phyloP scores from a whole-genome alignment of 2,888 invertebrate species.

The Noctua janthe region DNA sequence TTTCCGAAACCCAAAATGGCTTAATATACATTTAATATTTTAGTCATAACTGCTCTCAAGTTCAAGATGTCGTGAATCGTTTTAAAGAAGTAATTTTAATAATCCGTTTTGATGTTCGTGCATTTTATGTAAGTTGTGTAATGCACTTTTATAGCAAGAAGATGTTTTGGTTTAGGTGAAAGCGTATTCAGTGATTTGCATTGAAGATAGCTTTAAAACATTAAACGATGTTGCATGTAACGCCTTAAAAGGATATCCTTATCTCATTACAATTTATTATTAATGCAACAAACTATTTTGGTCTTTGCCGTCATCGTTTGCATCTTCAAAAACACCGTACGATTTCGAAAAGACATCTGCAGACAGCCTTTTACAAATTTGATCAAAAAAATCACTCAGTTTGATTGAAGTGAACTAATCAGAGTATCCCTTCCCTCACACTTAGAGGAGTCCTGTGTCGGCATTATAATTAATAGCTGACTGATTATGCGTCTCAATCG shows the following conservation, averaged over 20 bases:
- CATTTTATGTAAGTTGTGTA: not conserved
- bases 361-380: not conserved
- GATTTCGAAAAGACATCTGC: not conserved
- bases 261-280: not conserved
- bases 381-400: not conserved
- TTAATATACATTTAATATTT: slow-evolving; percentile 51
- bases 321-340: not conserved
- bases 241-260: not conserved
- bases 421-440: not conserved
- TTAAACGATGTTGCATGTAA: not conserved
- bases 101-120: not conserved
- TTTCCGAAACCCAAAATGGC: slow-evolving; percentile 38
- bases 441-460: not conserved
- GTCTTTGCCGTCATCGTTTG: not conserved
- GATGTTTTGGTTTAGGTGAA: slow-evolving; percentile 15
- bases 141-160: not conserved
- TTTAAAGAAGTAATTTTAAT: slow-evolving; percentile 23
- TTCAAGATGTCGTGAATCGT: slow-evolving; percentile 14
- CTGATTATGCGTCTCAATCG: not conserved
- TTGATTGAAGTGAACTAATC: not conserved
- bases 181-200: slow-evolving; percentile 19
- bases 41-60: slow-evolving; percentile 44
- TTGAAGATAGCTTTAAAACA: slow-evolving; percentile 18
- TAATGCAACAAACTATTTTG: not conserved
- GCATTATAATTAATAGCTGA: not conserved